Percentiles rank a stretch among this genome's conserved stretches.
These are phyloP conservation scores for Archips xylosteana DNA, from an alignment of 2,888 invertebrate genomes.

Conservation along the genomic window DNA sequence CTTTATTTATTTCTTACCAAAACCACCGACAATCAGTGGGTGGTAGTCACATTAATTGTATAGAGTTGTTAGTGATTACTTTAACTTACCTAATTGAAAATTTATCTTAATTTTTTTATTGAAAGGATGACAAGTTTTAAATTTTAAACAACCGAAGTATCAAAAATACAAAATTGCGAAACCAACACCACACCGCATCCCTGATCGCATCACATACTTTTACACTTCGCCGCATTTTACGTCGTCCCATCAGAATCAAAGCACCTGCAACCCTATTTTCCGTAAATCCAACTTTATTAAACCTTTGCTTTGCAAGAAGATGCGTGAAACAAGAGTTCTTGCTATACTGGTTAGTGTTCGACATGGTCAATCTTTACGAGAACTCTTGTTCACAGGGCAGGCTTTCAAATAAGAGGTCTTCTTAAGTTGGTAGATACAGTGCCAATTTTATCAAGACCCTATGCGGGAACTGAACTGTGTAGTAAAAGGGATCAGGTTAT, in stretches of 20 bases:
- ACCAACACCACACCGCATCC: not conserved
- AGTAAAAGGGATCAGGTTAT: not conserved
- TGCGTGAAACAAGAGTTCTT: not conserved
- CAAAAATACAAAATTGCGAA: not conserved
- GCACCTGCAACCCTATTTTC: conserved; percentile 5
- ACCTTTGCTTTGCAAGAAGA: not conserved
- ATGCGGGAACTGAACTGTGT: not conserved
- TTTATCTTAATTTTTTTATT: too few relatives aligned
- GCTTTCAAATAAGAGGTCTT: not conserved
- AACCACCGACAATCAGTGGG: too few relatives aligned
- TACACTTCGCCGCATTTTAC: not conserved
- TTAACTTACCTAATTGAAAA: too few relatives aligned
- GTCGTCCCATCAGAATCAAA: not conserved
- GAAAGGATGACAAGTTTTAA: too few relatives aligned
- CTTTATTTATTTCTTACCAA: too few relatives aligned
- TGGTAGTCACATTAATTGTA: too few relatives aligned
- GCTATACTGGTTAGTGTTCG: not conserved
- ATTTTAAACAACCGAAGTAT: not conserved
- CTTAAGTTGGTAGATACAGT: not conserved
- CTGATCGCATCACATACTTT: conserved; percentile 5
- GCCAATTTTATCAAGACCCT: not conserved
- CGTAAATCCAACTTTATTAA: not conserved
- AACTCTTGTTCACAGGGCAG: not conserved
- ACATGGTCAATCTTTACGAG: not conserved
- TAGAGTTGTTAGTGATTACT: too few relatives aligned